Base-by-base conservation (phyloP, 2,797 vertebrate species). In the Ctenosaura bakeri region DNA sequence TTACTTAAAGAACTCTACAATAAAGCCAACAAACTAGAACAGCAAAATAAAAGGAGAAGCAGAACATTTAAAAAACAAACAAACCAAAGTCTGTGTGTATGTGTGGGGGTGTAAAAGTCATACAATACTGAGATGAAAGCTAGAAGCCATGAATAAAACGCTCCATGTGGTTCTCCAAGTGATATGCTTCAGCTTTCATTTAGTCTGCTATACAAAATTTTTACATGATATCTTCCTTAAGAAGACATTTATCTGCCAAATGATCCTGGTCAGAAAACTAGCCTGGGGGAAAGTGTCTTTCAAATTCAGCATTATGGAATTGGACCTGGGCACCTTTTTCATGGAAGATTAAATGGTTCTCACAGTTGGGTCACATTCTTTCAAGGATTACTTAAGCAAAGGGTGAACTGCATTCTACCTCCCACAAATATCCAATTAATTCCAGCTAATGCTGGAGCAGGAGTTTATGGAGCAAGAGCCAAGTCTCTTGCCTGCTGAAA, bases 311-410 rank as follows among this genome's bases (percentile, higher is more conserved):
- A 22, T 0, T 0, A 0, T 69, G 20, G 69, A 91, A 32, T 20
- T 52, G 73, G n/a, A 64, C 90, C 7, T 50, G 4, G 54, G 10
- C 16, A 89, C 78, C 1, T 64, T 91, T 38, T 1, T 7, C 64
- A 88, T 38, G 26, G 46, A 38, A 64, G 59, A 94, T 95, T 95
- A 95, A 93, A 91, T 38, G 1, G 94, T 96, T 96, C 93, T 94
- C 91, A 93, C 86, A 92, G 85, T 78, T 88, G 32, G 87, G 18
- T 32, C 66, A 76, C 95, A 95, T 96, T 96, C 93, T 91, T 96
- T 96, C 92, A 87, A 54, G 86, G 93, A 95, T 96, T 95, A 96
- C 86, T 95, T 84, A 88, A 92, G 80, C 84, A 93, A 93, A 95
- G 86, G 35, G 77, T 0, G 0, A 89, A 90, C 83, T 29, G 93